Percentiles rank a stretch among this genome's conserved stretches.
Evolutionary conservation across 2,797 vertebrate species (phyloP).

Genomic region (Xyrichtys novacula): DNA sequence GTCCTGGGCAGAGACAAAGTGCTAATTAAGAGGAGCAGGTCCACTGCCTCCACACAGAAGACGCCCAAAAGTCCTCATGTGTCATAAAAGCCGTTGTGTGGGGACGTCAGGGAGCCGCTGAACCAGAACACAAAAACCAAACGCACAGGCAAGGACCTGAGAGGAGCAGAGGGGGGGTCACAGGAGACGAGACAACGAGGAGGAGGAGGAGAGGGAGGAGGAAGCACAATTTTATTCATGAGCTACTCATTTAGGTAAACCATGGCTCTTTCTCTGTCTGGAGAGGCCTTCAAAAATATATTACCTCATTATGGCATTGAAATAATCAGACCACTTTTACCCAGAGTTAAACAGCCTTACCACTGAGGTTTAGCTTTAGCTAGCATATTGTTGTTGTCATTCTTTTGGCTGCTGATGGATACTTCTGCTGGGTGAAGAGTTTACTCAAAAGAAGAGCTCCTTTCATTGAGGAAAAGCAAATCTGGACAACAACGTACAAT

Average conservation of each 20-base stretch:
- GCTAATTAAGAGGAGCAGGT: slow-evolving; percentile 76
- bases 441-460: too few relatives aligned
- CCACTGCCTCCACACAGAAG: slow-evolving; percentile 70
- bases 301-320: background rate
- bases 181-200: slow-evolving; percentile 8
- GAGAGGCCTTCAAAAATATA: background rate
- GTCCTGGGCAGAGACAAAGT: slow-evolving; percentile 65
- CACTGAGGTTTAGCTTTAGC: too few relatives aligned
- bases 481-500: too few relatives aligned
- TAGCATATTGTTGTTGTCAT: too few relatives aligned
- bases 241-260: slow-evolving; percentile 40
- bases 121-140: slow-evolving; percentile 45
- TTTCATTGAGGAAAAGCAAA: too few relatives aligned
- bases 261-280: background rate
- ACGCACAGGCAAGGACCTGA: slow-evolving; percentile 1
- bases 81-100: slow-evolving; percentile 61
- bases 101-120: slow-evolving; percentile 49
- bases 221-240: slow-evolving; percentile 51
- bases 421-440: too few relatives aligned
- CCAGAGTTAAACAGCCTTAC: too few relatives aligned
- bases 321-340: too few relatives aligned
- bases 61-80: slow-evolving; percentile 52
- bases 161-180: background rate
- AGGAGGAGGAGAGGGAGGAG: background rate
- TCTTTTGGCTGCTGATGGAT: too few relatives aligned